phyloP scores from a whole-genome alignment of 2,113 vertebrate species.

The Agapornis roseicollis region DNA sequence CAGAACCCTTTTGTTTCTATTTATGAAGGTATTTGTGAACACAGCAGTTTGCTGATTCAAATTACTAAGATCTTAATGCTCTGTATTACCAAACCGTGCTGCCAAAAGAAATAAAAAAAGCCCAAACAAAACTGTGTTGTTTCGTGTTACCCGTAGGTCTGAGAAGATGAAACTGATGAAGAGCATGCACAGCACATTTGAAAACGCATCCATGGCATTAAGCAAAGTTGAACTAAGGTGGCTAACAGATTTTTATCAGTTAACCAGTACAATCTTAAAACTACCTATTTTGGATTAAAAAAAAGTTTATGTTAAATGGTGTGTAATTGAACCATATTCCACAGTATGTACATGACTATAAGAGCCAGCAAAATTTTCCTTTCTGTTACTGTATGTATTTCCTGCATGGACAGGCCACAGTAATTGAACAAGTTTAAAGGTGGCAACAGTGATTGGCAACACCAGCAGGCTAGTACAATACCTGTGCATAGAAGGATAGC shows the following conservation, averaged over 20 bases:
- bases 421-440: background rate
- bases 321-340: fast-evolving
- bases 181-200: background rate
- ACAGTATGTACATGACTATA: fast-evolving
- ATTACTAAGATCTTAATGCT: background rate
- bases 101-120: background rate
- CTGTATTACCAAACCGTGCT: background rate
- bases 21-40: background rate
- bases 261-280: background rate
- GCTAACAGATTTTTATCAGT: background rate
- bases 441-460: background rate
- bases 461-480: background rate
- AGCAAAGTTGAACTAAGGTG: background rate
- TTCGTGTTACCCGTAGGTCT: background rate
- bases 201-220: background rate
- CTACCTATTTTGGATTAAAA: background rate
- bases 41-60: background rate
- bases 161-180: background rate
- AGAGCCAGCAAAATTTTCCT: background rate
- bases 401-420: fast-evolving
- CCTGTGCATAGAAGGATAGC: fast-evolving
- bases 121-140: background rate
- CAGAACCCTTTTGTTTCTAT: background rate
- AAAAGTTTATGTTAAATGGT: fast-evolving
- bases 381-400: fast-evolving